Percentiles rank a stretch among this genome's conserved stretches.
Conservation (phyloP, 2,888 invertebrate species). For the Cordilura impudica region DNA sequence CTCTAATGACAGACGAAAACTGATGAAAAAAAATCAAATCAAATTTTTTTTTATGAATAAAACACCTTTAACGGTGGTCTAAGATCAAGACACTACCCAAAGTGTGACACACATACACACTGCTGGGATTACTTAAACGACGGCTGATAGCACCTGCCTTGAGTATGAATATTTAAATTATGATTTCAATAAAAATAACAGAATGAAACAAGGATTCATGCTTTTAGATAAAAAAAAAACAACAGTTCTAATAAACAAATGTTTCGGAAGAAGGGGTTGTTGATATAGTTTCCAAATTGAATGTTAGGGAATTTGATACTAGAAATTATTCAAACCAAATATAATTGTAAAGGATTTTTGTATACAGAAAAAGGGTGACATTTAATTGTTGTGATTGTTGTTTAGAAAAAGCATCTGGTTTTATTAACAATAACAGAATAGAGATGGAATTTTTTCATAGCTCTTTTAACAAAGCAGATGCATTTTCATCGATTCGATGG, state of each 20-base stretch:
- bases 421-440: conserved; percentile 7
- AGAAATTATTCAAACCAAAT: neutral
- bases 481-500: neutral
- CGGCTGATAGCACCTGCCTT: conserved; percentile 37
- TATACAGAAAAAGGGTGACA: conserved; percentile 41
- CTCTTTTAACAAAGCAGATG: conserved; percentile 37
- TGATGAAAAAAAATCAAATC: neutral
- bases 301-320: conserved; percentile 47
- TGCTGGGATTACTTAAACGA: conserved; percentile 43
- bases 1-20: conserved; percentile 36
- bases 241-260: conserved; percentile 19
- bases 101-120: conserved; percentile 52
- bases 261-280: neutral
- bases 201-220: conserved; percentile 30
- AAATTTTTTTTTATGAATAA: neutral
- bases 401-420: conserved; percentile 46
- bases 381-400: conserved; percentile 20
- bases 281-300: neutral
- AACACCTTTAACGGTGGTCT: conserved; percentile 48
- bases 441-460: conserved; percentile 13
- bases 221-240: conserved; percentile 23
- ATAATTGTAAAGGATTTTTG: conserved; percentile 27
- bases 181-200: neutral
- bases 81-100: conserved; percentile 27
- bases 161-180: conserved; percentile 41